These are phyloP conservation scores for Heliconius melpomene DNA, from an alignment of 1,140 invertebrate species.

Conservation along the genomic window DNA sequence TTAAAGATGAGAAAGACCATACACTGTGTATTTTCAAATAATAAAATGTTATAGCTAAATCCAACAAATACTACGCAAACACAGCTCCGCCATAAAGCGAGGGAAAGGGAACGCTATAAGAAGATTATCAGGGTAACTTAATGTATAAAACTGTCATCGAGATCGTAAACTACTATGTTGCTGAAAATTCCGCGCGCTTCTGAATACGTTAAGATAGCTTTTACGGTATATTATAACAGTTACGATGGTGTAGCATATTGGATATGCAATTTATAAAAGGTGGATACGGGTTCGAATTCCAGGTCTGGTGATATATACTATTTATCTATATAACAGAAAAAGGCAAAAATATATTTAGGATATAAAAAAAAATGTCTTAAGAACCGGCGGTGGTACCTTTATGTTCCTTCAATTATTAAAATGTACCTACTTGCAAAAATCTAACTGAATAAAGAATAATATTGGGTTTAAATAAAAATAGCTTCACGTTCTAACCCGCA, in stretches of 20 bases:
- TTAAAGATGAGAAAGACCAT: no score
- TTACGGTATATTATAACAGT: conserved; percentile 5
- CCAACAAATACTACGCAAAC: background rate
- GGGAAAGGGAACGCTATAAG: background rate
- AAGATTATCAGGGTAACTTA: conserved; percentile 12
- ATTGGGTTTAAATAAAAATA: no score
- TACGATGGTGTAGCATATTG: background rate
- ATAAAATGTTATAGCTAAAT: background rate
- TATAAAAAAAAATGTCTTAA: no score
- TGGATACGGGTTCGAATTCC: background rate
- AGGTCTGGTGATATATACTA: background rate
- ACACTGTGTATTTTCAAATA: no score
- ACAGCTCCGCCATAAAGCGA: background rate
- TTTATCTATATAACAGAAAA: background rate
- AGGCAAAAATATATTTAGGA: no score
- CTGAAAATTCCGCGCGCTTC: background rate
- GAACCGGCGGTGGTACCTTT: no score
- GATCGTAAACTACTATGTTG: conserved; percentile 14
- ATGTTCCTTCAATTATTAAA: no score
- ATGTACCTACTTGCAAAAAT: no score
- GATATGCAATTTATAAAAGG: background rate
- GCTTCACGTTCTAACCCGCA: no score
- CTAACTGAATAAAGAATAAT: no score
- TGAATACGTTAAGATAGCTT: conserved; percentile 13
- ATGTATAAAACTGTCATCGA: conserved; percentile 12